A percentile compares a stretch with the other conserved stretches of the same genome.
Evolutionary conservation across 2,113 vertebrate species (phyloP).

Genomic region (Rattus rattus): DNA sequence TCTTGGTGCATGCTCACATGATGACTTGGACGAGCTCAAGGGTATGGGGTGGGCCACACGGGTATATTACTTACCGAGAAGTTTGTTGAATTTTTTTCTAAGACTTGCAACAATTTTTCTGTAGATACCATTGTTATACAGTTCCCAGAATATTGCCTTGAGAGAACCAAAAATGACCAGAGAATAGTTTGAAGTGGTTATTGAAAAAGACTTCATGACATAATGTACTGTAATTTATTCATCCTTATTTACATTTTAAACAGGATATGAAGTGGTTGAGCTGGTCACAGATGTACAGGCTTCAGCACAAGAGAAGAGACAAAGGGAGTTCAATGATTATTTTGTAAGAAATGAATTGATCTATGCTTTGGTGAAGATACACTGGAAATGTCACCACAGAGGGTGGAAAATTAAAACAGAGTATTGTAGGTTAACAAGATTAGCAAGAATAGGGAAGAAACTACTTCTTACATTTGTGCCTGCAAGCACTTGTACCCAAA

Average conservation of each 20-base stretch:
- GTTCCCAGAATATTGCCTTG: background rate
- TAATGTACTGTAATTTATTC: background rate
- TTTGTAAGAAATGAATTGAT: constrained; percentile 39
- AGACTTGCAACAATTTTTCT: background rate
- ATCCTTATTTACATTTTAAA: constrained; percentile 7
- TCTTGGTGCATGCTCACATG: background rate
- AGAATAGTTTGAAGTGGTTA: background rate
- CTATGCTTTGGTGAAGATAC: background rate
- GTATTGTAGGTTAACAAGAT: background rate
- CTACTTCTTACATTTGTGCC: background rate
- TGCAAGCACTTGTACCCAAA: background rate
- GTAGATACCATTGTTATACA: background rate
- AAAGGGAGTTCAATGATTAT: constrained; percentile 3
- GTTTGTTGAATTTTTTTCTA: background rate
- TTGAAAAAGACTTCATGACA: background rate
- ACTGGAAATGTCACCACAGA: background rate
- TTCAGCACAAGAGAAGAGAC: background rate
- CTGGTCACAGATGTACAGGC: background rate
- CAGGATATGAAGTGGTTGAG: background rate
- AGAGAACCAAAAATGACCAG: background rate
- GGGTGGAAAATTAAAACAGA: background rate
- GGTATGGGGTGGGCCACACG: background rate
- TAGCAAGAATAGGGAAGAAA: constrained; percentile 2
- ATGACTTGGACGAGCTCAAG: background rate
- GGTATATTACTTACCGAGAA: background rate